Evolutionary conservation across 2,888 invertebrate species (phyloP).

Genomic region (Herminia tarsipennalis): DNA sequence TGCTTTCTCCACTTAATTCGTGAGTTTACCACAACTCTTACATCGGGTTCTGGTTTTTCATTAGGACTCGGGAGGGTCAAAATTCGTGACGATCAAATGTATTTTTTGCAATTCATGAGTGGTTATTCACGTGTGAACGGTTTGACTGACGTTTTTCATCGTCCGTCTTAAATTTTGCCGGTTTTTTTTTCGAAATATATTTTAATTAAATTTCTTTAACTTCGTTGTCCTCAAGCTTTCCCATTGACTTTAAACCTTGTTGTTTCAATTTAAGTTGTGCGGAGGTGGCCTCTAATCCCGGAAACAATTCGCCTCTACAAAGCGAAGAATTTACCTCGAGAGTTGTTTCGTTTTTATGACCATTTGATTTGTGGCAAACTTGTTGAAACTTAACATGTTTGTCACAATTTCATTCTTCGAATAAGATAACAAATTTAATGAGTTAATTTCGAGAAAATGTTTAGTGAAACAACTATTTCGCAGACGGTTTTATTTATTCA

Average conservation of each 20-base stretch:
- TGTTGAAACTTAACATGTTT: constrained; percentile 8
- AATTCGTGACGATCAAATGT: constrained; percentile 57
- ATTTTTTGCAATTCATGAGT: constrained; percentile 65
- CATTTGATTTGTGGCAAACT: constrained; percentile 9
- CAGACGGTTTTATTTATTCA: constrained; percentile 23
- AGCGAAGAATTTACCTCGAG: constrained; percentile 10
- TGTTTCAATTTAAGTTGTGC: constrained; percentile 3
- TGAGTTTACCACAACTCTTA: constrained; percentile 63
- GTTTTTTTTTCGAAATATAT: constrained; percentile 45
- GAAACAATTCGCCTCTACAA: constrained; percentile 10
- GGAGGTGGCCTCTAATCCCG: constrained; percentile 11
- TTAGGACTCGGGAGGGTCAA: constrained; percentile 39
- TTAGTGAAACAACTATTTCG: constrained; percentile 14
- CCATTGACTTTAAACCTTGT: constrained; percentile 23
- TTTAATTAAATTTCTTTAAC: constrained; percentile 36
- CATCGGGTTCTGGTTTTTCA: constrained; percentile 39
- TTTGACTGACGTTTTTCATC: constrained; percentile 72
- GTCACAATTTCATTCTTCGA: constrained; percentile 6
- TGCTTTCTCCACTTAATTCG: constrained; percentile 73
- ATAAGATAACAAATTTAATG: constrained; percentile 5
- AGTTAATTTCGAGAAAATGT: constrained; percentile 25
- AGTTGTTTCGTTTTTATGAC: constrained; percentile 11
- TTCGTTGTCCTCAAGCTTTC: constrained; percentile 25
- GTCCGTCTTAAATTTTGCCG: constrained; percentile 53
- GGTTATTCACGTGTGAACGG: constrained; percentile 71